These are phyloP conservation scores for Hylia prasina DNA, from an alignment of 2,113 vertebrate species.

Conservation along the genomic window DNA sequence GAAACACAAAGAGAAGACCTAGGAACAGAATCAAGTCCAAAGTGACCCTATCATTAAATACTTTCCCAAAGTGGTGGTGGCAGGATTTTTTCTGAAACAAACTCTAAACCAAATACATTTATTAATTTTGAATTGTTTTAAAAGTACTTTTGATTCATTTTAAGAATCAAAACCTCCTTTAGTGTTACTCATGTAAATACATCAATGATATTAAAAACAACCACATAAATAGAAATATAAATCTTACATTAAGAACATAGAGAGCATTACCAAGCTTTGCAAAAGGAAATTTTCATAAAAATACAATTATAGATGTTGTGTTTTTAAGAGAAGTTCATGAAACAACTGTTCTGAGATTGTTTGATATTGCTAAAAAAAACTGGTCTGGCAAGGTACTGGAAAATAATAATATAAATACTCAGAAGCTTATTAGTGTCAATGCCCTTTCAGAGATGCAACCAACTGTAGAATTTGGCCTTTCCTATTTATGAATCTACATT, in stretches of 20 bases:
- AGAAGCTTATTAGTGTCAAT: neutral
- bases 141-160: neutral
- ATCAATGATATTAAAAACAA: neutral
- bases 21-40: neutral
- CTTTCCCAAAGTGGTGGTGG: rapidly evolving
- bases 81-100: neutral
- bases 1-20: neutral
- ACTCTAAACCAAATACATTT: neutral
- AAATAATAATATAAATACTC: neutral
- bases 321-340: neutral
- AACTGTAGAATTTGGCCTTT: neutral
- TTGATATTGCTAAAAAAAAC: neutral
- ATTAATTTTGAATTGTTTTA: neutral
- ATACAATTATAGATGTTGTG: neutral
- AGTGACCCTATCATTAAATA: neutral
- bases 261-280: neutral
- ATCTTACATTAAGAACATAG: neutral
- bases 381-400: neutral
- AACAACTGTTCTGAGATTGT: neutral
- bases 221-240: neutral
- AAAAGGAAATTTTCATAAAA: neutral
- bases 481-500: neutral
- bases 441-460: neutral
- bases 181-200: neutral
- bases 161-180: too few relatives aligned